Evolutionary conservation across 2,113 vertebrate genomes (phyloP), one percentile per base, ranked within the genome.

Genomic region (Hoplias malabaricus): DNA sequence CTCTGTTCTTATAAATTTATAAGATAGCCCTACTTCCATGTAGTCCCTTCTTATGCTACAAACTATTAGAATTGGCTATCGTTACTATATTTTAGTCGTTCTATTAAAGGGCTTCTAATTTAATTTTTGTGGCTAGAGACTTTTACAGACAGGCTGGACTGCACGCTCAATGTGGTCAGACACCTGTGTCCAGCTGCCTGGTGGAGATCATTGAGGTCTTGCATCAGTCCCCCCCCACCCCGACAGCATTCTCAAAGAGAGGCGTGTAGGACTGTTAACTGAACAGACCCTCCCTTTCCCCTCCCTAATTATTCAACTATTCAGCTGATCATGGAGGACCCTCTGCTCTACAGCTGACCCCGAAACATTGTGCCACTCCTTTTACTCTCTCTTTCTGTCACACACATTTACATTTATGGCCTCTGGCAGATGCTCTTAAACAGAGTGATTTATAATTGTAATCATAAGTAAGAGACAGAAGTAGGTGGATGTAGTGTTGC

Each of bases 281-380:
- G 63, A 69, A 9, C 43, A 12, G 53, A 48, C 57, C 69, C 62
- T 73, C 75, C 74, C 66, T 77, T 42, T 36, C 59, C 72, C 68
- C 73, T 69, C 69, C 69, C 61, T n/a, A n/a, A n/a, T n/a, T n/a
- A n/a, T n/a, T n/a, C n/a, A 29, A 48, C 70, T 67, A 77, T 83
- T 75, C 68, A 77, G 29, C 43, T 48, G 25, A 59, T 62, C 66
- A 80, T 40, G 23, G 61, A 78, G 66, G 48, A 57, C 67, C 25
- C 66, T 69, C 82, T 72, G 25, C 42, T n/a, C 48, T 67, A 62
- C 67, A 76, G 70, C 69, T 71, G 68, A 4, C 11, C 25, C 36
- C 53, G 29, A 62, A 48, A 67, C 5, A 48, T 14, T 48, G 13
- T 16, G 31, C 16, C 43, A 70, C 43, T 53, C 43, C 16, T 1